Conservation (phyloP, 92 coral and sea anemone species). For the Parazoanthus atlanticus region DNA sequence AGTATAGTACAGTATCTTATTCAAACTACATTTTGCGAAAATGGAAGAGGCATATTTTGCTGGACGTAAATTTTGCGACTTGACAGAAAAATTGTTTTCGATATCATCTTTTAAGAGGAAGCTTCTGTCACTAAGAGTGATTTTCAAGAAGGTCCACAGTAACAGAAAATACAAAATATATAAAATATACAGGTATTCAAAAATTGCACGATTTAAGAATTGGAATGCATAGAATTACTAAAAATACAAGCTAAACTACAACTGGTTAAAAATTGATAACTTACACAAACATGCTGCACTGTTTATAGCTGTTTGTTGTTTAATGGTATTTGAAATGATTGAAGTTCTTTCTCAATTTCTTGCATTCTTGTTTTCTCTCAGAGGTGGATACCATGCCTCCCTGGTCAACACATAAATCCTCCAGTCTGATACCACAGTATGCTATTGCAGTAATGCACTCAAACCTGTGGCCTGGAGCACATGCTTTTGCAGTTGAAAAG, state of each 20-base stretch:
- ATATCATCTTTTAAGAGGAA: too few relatives aligned
- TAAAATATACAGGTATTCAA: too few relatives aligned
- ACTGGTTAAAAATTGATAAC: too few relatives aligned
- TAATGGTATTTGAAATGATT: not conserved
- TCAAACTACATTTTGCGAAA: too few relatives aligned
- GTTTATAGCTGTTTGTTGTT: not conserved
- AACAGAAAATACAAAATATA: too few relatives aligned
- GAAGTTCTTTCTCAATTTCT: not conserved
- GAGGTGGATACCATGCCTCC: conserved; percentile 97
- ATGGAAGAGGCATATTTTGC: not conserved
- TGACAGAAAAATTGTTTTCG: not conserved
- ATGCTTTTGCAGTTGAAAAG: conserved; percentile 97
- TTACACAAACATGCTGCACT: too few relatives aligned
- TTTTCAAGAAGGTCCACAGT: too few relatives aligned
- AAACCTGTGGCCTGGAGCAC: conserved; percentile 98
- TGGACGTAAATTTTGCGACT: not conserved
- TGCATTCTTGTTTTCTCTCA: conserved; percentile 29
- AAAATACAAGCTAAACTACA: too few relatives aligned
- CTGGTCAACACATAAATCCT: conserved; percentile 89
- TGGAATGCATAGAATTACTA: too few relatives aligned
- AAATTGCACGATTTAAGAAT: too few relatives aligned
- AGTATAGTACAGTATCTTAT: too few relatives aligned
- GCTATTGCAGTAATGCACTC: conserved; percentile 91
- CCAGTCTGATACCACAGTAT: conserved; percentile 87
- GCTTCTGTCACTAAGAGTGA: too few relatives aligned